Evolutionary conservation across 2,113 vertebrate genomes (phyloP).

Genomic region (Sander vitreus): DNA sequence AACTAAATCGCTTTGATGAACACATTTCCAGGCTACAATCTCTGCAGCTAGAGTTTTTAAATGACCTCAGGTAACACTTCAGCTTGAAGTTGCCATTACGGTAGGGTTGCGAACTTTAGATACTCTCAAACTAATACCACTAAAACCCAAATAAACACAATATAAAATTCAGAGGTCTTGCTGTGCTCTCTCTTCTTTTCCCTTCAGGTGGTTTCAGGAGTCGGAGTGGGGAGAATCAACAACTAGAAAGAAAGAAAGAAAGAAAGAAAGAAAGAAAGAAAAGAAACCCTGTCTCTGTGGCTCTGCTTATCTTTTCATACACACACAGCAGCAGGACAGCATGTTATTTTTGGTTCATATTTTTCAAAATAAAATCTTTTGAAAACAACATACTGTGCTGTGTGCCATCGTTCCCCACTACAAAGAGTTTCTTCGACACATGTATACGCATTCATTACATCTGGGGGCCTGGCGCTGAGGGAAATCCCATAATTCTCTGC

Average conservation of each 20-base stretch:
- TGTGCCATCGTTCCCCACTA: background rate
- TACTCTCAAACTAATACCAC: slow-evolving; percentile 23
- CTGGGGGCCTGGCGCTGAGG: slow-evolving; percentile 32
- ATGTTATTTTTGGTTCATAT: slow-evolving; percentile 48
- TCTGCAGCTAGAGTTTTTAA: background rate
- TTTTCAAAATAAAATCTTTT: slow-evolving; percentile 46
- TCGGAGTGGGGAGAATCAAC: slow-evolving; percentile 18
- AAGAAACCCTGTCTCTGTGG: slow-evolving; percentile 24
- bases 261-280: slow-evolving; percentile 9
- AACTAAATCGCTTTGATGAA: background rate
- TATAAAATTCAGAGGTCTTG: slow-evolving; percentile 24
- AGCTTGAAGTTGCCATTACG: slow-evolving; percentile 10
- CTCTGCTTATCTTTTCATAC: slow-evolving; percentile 35
- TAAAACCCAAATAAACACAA: slow-evolving; percentile 51
- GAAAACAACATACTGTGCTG: slow-evolving; percentile 15
- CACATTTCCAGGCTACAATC: background rate
- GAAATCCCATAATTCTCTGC: slow-evolving; percentile 64
- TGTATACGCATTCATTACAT: slow-evolving; percentile 39
- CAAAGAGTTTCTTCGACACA: background rate
- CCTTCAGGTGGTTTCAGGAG: slow-evolving; percentile 16
- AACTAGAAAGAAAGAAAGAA: slow-evolving; percentile 19
- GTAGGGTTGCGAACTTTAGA: slow-evolving; percentile 12
- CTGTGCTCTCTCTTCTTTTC: slow-evolving; percentile 32
- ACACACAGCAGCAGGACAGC: slow-evolving; percentile 13
- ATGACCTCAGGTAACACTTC: slow-evolving; percentile 16